These are phyloP conservation scores for Artemia sinica DNA, from an alignment of 2,888 invertebrate genomes.

Conservation along the genomic window DNA sequence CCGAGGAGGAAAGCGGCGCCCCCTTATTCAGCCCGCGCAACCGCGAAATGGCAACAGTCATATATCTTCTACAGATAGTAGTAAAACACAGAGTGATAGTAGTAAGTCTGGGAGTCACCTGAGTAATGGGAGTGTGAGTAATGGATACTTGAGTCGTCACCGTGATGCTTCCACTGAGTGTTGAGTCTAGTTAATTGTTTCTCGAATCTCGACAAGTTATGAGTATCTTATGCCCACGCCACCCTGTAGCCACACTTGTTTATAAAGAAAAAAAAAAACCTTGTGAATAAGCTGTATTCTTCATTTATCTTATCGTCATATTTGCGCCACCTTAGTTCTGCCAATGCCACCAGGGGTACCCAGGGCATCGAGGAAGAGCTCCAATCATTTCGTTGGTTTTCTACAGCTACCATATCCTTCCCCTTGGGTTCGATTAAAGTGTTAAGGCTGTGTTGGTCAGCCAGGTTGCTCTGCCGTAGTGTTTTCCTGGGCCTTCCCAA, in stretches of 20 bases:
- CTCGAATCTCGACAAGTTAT: not conserved
- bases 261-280: too few species aligned
- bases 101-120: constrained; percentile 20
- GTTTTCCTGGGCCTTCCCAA: too few species aligned
- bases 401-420: too few species aligned
- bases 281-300: too few species aligned
- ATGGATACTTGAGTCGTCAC: constrained; percentile 20
- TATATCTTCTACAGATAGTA: not conserved
- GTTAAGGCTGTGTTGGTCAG: too few species aligned
- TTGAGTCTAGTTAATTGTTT: not conserved
- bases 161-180: not conserved
- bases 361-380: too few species aligned
- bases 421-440: too few species aligned
- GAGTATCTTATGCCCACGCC: too few species aligned
- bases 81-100: constrained; percentile 16
- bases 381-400: too few species aligned
- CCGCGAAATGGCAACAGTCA: not conserved
- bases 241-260: too few species aligned
- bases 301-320: not conserved
- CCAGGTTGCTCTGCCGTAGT: too few species aligned
- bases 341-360: not conserved
- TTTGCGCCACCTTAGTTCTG: not conserved
- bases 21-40: not conserved
- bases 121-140: constrained; percentile 21
- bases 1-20: not conserved